Conservation (phyloP, 2,888 invertebrate genomes). For the Tenthredo livida region DNA sequence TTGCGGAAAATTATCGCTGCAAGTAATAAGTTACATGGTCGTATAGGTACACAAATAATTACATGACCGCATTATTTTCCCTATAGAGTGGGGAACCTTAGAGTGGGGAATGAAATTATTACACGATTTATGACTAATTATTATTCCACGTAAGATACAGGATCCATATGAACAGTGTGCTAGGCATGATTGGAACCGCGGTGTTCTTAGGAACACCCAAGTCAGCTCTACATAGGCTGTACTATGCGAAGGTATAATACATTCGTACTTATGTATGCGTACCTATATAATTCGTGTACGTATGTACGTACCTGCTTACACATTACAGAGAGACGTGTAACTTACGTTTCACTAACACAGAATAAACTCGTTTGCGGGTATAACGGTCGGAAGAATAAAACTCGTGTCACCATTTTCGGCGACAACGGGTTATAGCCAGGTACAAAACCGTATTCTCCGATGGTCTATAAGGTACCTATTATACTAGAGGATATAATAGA, state of each 20-base stretch:
- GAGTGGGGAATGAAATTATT: conserved; percentile 24
- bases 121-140: conserved; percentile 47
- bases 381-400: conserved; percentile 20
- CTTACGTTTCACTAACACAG: neutral
- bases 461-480: neutral
- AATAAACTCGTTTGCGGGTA: conserved; percentile 4
- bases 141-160: conserved; percentile 46
- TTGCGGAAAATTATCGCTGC: neutral
- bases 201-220: conserved; percentile 33
- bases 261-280: neutral
- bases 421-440: conserved; percentile 1
- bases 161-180: conserved; percentile 39
- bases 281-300: neutral
- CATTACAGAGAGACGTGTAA: neutral
- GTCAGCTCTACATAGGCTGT: neutral
- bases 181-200: conserved; percentile 29
- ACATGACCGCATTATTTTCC: neutral
- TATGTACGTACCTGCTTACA: neutral
- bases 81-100: neutral
- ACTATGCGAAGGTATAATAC: neutral
- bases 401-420: conserved; percentile 31
- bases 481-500: neutral
- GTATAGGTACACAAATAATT: neutral
- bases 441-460: conserved; percentile 5
- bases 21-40: neutral